A percentile compares a stretch with the other conserved stretches of the same genome.
These are phyloP conservation scores for Fulmarus glacialis DNA, from an alignment of 2,113 vertebrate species.

Conservation along the genomic window DNA sequence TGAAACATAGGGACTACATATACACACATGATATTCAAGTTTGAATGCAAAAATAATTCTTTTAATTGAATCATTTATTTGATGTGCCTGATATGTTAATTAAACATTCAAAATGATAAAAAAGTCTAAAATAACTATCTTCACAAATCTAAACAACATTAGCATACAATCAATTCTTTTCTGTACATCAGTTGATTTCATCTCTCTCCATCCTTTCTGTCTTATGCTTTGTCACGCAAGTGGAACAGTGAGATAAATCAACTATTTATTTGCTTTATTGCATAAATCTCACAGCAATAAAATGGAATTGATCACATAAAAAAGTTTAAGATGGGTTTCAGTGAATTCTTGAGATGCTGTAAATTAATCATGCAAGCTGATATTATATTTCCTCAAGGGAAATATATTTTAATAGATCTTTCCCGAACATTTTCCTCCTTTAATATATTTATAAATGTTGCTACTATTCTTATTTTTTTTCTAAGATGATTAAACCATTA, in stretches of 20 bases:
- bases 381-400: not conserved
- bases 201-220: not conserved
- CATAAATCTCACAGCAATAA: slow-evolving; percentile 48
- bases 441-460: slow-evolving; percentile 21
- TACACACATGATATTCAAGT: not conserved
- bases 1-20: not conserved
- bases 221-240: not conserved
- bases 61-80: not conserved
- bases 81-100: not conserved
- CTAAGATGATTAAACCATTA: not conserved
- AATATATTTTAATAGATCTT: slow-evolving; percentile 32
- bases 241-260: slow-evolving; percentile 39
- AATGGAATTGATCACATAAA: slow-evolving; percentile 50
- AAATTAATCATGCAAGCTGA: slow-evolving; percentile 35
- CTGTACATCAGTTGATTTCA: not conserved
- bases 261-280: slow-evolving; percentile 35
- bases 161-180: not conserved
- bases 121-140: not conserved
- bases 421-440: not conserved
- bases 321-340: slow-evolving; percentile 21
- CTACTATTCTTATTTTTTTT: not conserved
- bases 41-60: not conserved
- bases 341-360: not conserved
- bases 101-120: not conserved
- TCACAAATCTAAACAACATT: not conserved